These are phyloP conservation scores for Notothenia rossii DNA, from an alignment of 2,113 vertebrate species.

Conservation along the genomic window DNA sequence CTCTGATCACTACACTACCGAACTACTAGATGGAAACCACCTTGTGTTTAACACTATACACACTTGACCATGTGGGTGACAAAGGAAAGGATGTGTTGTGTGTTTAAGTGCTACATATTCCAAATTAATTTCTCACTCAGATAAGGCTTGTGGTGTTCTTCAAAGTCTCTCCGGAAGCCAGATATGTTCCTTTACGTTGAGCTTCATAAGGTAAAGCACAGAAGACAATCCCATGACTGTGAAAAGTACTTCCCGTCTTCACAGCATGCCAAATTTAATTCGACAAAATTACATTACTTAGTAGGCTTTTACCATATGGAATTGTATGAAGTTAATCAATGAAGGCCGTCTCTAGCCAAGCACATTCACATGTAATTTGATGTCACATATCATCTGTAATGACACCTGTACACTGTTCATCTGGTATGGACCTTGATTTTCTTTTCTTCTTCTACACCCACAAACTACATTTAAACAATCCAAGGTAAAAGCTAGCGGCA, in stretches of 20 bases:
- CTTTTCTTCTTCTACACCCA: too few species aligned
- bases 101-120: neutral
- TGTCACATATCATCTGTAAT: neutral
- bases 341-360: neutral
- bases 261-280: too few species aligned
- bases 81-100: neutral
- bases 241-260: too few species aligned
- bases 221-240: too few species aligned
- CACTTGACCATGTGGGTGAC: neutral
- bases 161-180: too few species aligned
- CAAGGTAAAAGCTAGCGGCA: too few species aligned
- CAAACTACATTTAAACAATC: too few species aligned
- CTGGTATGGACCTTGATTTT: neutral
- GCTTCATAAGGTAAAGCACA: too few species aligned
- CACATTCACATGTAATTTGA: neutral
- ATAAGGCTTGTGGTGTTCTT: neutral
- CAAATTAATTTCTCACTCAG: neutral
- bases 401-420: neutral
- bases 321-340: too few species aligned
- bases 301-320: too few species aligned
- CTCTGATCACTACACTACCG: conserved; percentile 18
- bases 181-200: neutral
- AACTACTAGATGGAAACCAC: conserved; percentile 29
- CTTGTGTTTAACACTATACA: conserved; percentile 42
- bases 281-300: too few species aligned